Conservation (phyloP, 2,888 invertebrate genomes). For the Andrena chrysosceles region DNA sequence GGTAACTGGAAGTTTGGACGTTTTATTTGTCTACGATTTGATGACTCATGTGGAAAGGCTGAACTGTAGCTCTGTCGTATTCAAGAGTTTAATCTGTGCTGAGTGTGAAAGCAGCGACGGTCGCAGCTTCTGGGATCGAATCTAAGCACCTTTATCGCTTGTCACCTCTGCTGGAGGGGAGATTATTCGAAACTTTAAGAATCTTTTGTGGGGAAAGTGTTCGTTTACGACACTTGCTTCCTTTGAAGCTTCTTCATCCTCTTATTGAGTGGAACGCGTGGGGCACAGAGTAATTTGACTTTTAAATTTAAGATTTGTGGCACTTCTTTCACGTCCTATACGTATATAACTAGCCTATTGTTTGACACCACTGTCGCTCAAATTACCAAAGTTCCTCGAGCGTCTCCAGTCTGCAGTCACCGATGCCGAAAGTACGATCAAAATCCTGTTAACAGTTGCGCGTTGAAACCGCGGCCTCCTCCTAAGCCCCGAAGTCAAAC, state of each 20-base stretch:
- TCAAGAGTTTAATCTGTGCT: background rate
- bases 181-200: no score
- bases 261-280: no score
- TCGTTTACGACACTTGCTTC: no score
- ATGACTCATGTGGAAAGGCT: background rate
- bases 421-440: conserved; percentile 24
- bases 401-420: background rate
- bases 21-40: background rate
- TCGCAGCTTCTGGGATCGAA: background rate
- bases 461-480: conserved; percentile 35
- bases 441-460: conserved; percentile 56
- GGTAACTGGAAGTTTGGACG: background rate
- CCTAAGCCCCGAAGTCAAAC: conserved; percentile 51
- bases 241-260: no score
- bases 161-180: no score
- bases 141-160: no score
- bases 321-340: no score
- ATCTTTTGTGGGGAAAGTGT: no score
- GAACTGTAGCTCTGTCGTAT: no score
- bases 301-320: no score
- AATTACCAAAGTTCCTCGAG: background rate
- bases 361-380: background rate
- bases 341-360: background rate
- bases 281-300: no score
- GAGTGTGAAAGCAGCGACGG: background rate